Percentiles rank a stretch among this genome's conserved stretches.
phyloP scores from a whole-genome alignment of 2,113 vertebrate species.

The Echinops telfairi region DNA sequence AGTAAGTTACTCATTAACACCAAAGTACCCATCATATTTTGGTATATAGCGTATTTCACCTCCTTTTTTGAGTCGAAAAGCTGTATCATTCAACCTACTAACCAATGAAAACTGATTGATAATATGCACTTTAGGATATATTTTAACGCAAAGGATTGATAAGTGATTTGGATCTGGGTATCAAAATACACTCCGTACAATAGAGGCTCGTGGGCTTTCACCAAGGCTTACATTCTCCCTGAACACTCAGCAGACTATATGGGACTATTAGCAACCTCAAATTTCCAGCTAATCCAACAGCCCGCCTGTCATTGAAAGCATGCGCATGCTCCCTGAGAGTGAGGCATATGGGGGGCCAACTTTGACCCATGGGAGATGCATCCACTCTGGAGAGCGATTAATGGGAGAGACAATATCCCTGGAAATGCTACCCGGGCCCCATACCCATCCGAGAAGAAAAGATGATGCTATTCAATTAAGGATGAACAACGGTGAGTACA shows the following conservation, averaged over 20 bases:
- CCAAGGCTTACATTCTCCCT: background rate
- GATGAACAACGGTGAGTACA: conserved; percentile 60
- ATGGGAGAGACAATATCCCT: background rate
- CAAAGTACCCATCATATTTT: conserved; percentile 1
- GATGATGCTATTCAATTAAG: conserved; percentile 50
- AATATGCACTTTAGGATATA: background rate
- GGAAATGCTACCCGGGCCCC: background rate
- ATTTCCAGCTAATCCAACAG: background rate
- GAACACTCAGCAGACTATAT: background rate
- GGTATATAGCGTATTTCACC: background rate
- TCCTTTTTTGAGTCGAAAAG: background rate
- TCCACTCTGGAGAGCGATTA: background rate
- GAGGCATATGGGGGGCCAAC: background rate
- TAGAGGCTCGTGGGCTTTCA: background rate
- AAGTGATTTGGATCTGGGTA: conserved; percentile 33
- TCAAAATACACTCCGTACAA: background rate
- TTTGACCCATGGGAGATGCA: background rate
- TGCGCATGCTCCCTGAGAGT: background rate
- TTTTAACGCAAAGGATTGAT: conserved; percentile 36
- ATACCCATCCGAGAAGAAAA: conserved; percentile 6
- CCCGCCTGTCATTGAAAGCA: background rate
- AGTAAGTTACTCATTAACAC: background rate
- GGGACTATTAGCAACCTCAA: background rate
- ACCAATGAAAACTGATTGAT: conserved; percentile 26
- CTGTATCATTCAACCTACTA: background rate